phyloP scores from a whole-genome alignment of 2,888 invertebrate species.

The Monochamus alternatus region DNA sequence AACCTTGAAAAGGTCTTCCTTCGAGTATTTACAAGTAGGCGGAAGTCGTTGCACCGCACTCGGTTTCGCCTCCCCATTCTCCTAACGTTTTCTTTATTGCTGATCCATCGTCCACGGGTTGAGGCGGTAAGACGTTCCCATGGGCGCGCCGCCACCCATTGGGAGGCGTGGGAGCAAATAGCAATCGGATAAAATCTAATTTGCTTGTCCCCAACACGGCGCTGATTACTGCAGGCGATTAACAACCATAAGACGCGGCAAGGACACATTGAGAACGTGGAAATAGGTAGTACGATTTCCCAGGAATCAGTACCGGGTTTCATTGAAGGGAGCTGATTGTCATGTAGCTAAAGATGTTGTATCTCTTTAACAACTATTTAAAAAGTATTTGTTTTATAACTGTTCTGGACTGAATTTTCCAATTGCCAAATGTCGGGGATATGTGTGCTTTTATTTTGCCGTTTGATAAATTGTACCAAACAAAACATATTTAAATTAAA shows the following conservation, averaged over 20 bases:
- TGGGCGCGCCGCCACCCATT: slow-evolving; percentile 7
- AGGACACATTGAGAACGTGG: not conserved
- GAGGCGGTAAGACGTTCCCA: slow-evolving; percentile 7
- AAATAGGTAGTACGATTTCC: not conserved
- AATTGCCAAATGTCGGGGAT: too few species aligned
- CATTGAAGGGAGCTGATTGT: not conserved
- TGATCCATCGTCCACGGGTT: not conserved
- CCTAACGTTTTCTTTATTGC: not conserved
- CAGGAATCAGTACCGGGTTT: not conserved
- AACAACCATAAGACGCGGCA: not conserved
- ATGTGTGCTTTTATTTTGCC: too few species aligned
- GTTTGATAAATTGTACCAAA: too few species aligned
- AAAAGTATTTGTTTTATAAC: too few species aligned
- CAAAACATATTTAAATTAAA: too few species aligned
- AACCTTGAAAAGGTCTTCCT: too few species aligned
- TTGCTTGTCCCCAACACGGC: not conserved
- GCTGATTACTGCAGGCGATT: slow-evolving; percentile 11
- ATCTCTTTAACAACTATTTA: too few species aligned
- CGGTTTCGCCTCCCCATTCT: not conserved
- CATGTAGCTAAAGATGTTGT: not conserved
- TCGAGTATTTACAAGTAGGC: not conserved
- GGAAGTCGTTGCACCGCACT: slow-evolving; percentile 1
- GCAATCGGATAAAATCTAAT: slow-evolving; percentile 12
- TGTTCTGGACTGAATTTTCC: too few species aligned
- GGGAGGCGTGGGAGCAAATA: slow-evolving; percentile 10